Percentiles rank a stretch among this genome's conserved stretches.
Conservation (phyloP, 2,113 vertebrate species). For the Macrotis lagotis region DNA sequence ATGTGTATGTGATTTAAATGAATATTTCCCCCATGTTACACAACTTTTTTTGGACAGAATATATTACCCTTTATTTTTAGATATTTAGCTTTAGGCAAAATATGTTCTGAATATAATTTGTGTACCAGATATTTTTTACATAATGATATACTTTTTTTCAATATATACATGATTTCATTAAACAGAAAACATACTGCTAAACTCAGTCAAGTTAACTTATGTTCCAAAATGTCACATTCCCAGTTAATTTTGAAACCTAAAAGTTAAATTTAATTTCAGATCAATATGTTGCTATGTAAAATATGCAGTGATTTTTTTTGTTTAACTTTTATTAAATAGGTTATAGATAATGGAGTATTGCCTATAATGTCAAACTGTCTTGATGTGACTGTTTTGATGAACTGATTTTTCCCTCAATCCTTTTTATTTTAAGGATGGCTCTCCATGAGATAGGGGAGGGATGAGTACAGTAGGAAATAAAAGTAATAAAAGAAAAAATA, state of each 20-base stretch:
- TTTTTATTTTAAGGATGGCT: too few relatives aligned
- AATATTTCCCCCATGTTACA: neutral
- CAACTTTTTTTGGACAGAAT: constrained; percentile 7
- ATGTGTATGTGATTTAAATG: neutral
- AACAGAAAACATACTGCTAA: neutral
- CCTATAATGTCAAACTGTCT: neutral
- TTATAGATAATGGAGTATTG: neutral
- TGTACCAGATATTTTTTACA: neutral
- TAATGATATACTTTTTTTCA: neutral
- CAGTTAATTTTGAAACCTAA: neutral
- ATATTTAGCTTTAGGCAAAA: neutral
- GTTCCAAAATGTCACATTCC: neutral
- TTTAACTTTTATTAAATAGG: neutral
- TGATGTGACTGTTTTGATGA: neutral
- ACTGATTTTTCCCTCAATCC: neutral
- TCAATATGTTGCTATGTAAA: neutral
- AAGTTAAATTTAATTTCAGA: constrained; percentile 2
- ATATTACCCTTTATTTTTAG: neutral
- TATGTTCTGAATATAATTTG: neutral
- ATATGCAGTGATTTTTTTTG: constrained; percentile 13
- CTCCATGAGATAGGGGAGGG: too few relatives aligned
- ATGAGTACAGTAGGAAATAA: neutral
- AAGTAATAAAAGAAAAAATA: neutral
- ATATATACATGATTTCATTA: neutral
- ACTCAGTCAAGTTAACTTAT: neutral